Evolutionary conservation across 2,797 vertebrate species (phyloP).

Genomic region (Hirundo rustica): DNA sequence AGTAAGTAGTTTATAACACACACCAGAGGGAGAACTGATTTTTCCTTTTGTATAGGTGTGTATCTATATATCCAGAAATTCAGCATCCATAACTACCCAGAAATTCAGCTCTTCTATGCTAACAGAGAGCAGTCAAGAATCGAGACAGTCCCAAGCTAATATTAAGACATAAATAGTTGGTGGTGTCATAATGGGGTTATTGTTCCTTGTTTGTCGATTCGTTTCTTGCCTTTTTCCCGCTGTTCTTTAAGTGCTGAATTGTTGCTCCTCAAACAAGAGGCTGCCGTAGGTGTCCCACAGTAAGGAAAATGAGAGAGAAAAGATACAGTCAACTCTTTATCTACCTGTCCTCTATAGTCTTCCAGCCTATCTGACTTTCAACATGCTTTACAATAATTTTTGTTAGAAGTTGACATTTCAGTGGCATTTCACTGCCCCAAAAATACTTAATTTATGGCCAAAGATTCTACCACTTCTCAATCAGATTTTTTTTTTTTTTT

Average conservation of each 20-base stretch:
- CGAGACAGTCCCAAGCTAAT: neutral
- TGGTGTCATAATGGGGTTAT: accelerated
- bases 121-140: neutral
- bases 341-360: neutral
- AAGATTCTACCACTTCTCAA: neutral
- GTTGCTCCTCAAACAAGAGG: neutral
- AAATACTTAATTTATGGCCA: neutral
- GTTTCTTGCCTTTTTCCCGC: neutral
- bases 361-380: neutral
- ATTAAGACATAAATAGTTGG: neutral
- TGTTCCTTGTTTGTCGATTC: neutral
- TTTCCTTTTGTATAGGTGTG: neutral
- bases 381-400: neutral
- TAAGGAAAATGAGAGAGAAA: neutral
- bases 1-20: neutral
- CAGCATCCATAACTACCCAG: neutral
- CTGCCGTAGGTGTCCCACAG: neutral
- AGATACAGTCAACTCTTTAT: neutral
- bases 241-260: neutral
- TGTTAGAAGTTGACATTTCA: neutral
- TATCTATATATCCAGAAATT: neutral
- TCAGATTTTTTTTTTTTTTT: neutral
- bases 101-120: neutral
- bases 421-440: neutral
- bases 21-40: neutral